These are phyloP conservation scores for Alentia gelatinosa DNA, from an alignment of 2,888 invertebrate species.

Conservation along the genomic window DNA sequence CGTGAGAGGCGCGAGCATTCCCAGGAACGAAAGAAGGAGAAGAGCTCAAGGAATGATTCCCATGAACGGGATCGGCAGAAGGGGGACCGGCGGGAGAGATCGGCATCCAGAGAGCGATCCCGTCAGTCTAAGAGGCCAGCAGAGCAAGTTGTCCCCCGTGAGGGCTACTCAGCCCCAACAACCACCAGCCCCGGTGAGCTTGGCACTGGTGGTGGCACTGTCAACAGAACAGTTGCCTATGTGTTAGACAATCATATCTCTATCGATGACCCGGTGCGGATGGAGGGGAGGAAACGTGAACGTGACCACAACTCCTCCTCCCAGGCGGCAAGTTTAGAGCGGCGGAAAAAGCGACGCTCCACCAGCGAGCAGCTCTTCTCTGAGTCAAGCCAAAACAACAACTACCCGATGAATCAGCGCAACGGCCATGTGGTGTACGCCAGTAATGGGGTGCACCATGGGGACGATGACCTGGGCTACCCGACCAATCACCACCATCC, in stretches of 20 bases:
- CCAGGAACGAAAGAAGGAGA: neutral
- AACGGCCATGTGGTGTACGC: neutral
- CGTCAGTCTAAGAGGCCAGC: neutral
- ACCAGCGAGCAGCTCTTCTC: neutral
- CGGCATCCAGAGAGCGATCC: neutral
- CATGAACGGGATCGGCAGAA: neutral
- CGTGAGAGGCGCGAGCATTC: constrained; percentile 20
- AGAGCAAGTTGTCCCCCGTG: neutral
- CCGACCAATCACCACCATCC: neutral
- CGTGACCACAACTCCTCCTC: neutral
- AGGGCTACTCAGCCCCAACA: neutral
- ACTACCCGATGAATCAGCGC: neutral
- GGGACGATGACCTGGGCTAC: neutral
- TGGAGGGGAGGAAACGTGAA: constrained; percentile 14
- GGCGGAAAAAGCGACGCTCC: constrained; percentile 50
- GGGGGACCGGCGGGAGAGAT: neutral
- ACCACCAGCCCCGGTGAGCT: neutral
- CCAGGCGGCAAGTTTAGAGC: constrained; percentile 21
- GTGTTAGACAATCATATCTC: neutral
- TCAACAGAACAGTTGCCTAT: neutral
- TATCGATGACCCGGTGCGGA: neutral
- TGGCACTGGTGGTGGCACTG: neutral
- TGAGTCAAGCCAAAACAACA: neutral
- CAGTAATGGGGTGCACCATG: neutral
- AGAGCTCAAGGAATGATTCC: neutral